Percentiles rank a stretch among this genome's conserved stretches.
phyloP scores from a whole-genome alignment of 92 coral and sea anemone species.

The Blastomussa wellsi region DNA sequence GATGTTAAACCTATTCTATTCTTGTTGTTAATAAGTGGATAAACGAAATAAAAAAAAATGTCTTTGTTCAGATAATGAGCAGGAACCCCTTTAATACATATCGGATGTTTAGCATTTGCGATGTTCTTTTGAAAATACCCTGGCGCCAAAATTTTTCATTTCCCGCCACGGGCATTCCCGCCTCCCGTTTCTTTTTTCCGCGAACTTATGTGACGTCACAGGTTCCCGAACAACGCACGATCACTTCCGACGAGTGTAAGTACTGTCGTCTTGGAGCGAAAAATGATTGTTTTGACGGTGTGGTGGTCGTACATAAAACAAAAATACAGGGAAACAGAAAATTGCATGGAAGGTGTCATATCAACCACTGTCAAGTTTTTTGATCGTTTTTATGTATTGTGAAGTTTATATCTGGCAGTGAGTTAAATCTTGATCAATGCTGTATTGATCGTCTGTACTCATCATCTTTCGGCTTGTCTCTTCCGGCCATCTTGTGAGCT shows the following conservation, averaged over 20 bases:
- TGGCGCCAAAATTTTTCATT: no score
- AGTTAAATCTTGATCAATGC: not conserved
- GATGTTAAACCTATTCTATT: no score
- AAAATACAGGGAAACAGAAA: not conserved
- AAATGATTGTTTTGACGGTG: conserved; percentile 24
- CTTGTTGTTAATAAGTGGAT: no score
- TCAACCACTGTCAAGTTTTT: not conserved
- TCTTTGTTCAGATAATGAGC: not conserved
- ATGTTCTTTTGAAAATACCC: no score
- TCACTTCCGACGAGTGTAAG: conserved; percentile 3
- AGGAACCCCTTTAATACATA: not conserved
- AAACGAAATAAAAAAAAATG: no score
- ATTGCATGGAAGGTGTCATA: not conserved
- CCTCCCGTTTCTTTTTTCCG: no score
- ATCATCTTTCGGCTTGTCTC: not conserved
- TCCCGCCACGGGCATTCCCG: no score
- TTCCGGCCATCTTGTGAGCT: conserved; percentile 31
- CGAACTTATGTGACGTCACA: no score
- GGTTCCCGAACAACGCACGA: conserved; percentile 12
- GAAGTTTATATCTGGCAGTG: not conserved
- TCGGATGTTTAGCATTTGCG: not conserved
- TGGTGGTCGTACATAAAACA: not conserved
- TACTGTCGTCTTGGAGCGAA: conserved; percentile 27
- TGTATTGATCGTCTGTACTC: conserved; percentile 23
- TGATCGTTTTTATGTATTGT: not conserved